A percentile compares a stretch with the other conserved stretches of the same genome.
These are phyloP conservation scores for Tholera decimalis DNA, from an alignment of 2,888 invertebrate genomes.

Conservation along the genomic window DNA sequence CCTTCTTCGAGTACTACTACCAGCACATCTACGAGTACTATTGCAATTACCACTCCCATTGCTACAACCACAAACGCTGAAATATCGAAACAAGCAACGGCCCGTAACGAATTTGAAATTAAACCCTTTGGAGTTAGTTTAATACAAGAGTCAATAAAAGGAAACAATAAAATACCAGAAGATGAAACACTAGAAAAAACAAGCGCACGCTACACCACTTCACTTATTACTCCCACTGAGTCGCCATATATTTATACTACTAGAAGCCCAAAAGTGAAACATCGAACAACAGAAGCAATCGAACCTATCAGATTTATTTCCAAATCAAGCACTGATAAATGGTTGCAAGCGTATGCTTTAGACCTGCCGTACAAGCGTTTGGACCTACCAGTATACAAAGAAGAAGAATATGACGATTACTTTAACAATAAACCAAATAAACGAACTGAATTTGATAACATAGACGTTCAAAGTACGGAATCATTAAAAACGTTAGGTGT, in stretches of 20 bases:
- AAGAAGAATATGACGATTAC: conserved; percentile 63
- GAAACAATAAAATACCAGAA: not conserved
- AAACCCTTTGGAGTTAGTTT: not conserved
- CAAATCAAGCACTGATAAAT: conserved; percentile 36
- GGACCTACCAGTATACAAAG: conserved; percentile 44
- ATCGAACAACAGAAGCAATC: conserved; percentile 41
- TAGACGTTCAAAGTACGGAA: conserved; percentile 54
- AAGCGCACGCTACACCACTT: conserved; percentile 10
- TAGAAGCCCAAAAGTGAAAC: conserved; percentile 1
- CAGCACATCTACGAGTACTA: not conserved
- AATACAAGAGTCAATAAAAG: not conserved
- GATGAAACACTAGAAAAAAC: conserved; percentile 3
- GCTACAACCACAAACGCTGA: not conserved
- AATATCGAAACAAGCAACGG: not conserved
- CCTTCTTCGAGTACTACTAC: not conserved
- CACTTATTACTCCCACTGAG: conserved; percentile 9
- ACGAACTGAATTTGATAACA: conserved; percentile 44
- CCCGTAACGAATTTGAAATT: not conserved
- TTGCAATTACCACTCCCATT: not conserved
- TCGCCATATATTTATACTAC: not conserved
- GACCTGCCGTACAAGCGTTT: conserved; percentile 13
- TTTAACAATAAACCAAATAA: conserved; percentile 33
- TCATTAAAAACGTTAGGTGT: conserved; percentile 53
- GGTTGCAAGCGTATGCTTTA: conserved; percentile 21
- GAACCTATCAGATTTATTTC: conserved; percentile 38